Conservation (phyloP, 2,113 vertebrate genomes). For the Casuarius casuarius region DNA sequence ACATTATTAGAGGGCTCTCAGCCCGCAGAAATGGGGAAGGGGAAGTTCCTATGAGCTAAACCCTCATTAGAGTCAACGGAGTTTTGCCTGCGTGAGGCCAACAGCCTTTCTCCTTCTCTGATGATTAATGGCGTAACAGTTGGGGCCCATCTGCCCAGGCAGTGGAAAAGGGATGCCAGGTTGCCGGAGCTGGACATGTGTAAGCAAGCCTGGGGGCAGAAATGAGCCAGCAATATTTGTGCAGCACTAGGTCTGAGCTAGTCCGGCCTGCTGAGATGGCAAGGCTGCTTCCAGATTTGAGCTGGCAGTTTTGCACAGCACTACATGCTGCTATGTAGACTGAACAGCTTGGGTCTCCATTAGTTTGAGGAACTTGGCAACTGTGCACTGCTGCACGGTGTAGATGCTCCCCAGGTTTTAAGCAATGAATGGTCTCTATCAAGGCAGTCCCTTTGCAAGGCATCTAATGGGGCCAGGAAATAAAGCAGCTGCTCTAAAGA, state of each 20-base stretch:
- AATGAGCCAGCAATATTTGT: background rate
- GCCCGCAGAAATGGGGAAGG: background rate
- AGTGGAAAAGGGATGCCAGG: background rate
- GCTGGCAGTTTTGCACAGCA: background rate
- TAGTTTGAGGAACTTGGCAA: background rate
- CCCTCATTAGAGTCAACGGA: background rate
- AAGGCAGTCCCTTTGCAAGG: background rate
- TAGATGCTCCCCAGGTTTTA: background rate
- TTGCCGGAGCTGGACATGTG: background rate
- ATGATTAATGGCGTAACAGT: background rate
- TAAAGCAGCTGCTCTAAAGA: background rate
- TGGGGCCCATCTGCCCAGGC: background rate
- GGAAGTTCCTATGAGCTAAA: background rate
- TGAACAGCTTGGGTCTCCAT: background rate
- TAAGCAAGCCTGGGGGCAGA: background rate
- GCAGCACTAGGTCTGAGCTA: background rate
- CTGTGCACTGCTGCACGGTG: background rate
- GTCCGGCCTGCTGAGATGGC: background rate
- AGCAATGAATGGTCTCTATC: background rate
- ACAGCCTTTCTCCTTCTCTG: background rate
- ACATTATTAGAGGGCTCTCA: background rate
- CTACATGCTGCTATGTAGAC: background rate
- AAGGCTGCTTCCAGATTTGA: background rate
- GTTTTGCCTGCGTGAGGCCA: background rate
- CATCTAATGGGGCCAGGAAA: background rate